phyloP scores from a whole-genome alignment of 2,113 vertebrate species.

The Andinoacara biseriatus region DNA sequence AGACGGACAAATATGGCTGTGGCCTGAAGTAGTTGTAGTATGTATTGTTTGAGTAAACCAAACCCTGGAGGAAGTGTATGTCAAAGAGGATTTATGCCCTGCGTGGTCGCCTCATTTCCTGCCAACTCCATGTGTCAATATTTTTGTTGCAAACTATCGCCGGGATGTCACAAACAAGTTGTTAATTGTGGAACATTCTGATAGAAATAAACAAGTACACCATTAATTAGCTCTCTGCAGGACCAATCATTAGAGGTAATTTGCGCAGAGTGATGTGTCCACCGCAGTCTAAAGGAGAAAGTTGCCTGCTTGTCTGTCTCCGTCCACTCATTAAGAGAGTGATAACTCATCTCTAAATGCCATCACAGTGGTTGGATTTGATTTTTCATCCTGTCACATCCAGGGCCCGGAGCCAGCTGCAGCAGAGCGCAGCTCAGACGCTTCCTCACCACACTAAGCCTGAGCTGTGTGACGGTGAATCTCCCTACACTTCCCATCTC shows the following conservation, averaged over 20 bases:
- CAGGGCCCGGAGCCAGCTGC: neutral
- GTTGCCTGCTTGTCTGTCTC: constrained; percentile 65
- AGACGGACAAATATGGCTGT: constrained; percentile 55
- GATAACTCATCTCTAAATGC: constrained; percentile 59
- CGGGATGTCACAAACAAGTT: constrained; percentile 62
- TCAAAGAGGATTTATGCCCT: constrained; percentile 65
- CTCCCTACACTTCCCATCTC: neutral
- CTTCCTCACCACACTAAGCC: neutral
- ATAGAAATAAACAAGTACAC: constrained; percentile 61
- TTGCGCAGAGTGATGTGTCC: constrained; percentile 15
- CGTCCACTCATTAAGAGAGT: constrained; percentile 55
- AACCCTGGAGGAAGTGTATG: constrained; percentile 54
- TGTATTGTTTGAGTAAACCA: constrained; percentile 64
- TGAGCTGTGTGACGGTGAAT: constrained; percentile 11
- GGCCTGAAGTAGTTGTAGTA: constrained; percentile 30
- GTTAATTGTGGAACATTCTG: constrained; percentile 49
- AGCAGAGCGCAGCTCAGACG: neutral
- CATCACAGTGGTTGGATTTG: neutral
- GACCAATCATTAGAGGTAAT: constrained; percentile 57
- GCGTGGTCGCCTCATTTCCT: constrained; percentile 62
- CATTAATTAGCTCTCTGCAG: constrained; percentile 58
- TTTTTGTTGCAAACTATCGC: constrained; percentile 39
- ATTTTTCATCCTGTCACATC: constrained; percentile 35
- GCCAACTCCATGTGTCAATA: constrained; percentile 56
- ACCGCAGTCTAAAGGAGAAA: constrained; percentile 55